These are phyloP conservation scores for Atta colombica DNA, from an alignment of 1,140 invertebrate species.

Conservation along the genomic window DNA sequence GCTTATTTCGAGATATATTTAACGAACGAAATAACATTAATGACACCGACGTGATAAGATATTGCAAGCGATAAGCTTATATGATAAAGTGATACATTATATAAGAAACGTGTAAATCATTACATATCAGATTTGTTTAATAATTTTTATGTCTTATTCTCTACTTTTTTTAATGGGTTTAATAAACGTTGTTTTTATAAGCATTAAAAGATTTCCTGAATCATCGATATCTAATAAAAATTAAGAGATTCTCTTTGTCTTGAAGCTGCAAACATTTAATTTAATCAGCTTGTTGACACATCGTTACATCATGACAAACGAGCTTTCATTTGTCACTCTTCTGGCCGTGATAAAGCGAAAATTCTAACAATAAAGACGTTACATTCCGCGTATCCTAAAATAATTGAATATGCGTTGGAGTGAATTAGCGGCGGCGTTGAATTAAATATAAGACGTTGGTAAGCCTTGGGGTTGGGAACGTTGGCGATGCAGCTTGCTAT, in stretches of 20 bases:
- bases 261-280: conserved; percentile 15
- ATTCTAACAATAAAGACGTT: conserved; percentile 71
- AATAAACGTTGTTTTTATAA: background rate
- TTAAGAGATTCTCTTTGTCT: background rate
- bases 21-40: conserved; percentile 44
- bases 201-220: background rate
- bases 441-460: conserved; percentile 79
- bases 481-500: conserved; percentile 72
- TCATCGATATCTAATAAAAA: background rate
- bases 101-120: background rate
- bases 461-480: conserved; percentile 61
- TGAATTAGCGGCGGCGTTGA: conserved; percentile 77
- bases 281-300: conserved; percentile 38
- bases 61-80: background rate
- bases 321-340: conserved; percentile 13
- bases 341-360: conserved; percentile 34
- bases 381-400: conserved; percentile 55
- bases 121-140: background rate
- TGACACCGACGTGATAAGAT: conserved; percentile 7
- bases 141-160: background rate
- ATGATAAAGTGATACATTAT: background rate
- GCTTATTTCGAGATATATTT: conserved; percentile 12
- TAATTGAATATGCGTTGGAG: conserved; percentile 75
- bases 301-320: conserved; percentile 21
- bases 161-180: background rate